A percentile compares a stretch with the other conserved stretches of the same genome.
phyloP scores from a whole-genome alignment of 2,888 invertebrate species.

The Lapara coniferarum region DNA sequence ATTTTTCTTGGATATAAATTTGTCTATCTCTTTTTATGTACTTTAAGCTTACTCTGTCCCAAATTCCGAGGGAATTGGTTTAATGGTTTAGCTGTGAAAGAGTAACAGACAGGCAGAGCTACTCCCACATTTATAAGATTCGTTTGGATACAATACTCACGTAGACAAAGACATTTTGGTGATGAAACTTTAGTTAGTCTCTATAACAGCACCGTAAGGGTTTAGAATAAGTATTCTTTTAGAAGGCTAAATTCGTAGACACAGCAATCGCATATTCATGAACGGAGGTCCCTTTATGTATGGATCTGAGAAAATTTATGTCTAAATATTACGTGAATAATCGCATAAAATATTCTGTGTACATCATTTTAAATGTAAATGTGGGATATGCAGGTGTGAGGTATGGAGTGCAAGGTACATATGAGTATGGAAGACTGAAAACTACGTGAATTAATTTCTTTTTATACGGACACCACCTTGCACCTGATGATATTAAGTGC shows the following conservation, averaged over 20 bases:
- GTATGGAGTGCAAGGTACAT: too few relatives aligned
- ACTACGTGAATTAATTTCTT: too few relatives aligned
- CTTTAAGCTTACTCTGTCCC: too few relatives aligned
- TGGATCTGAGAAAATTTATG: constrained; percentile 46
- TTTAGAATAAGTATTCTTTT: constrained; percentile 68
- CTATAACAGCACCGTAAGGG: constrained; percentile 48
- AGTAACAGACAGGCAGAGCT: too few relatives aligned
- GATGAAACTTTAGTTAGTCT: too few relatives aligned
- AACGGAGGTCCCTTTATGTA: constrained; percentile 61
- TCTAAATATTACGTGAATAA: constrained; percentile 17
- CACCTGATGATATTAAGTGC: too few relatives aligned
- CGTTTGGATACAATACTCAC: background rate
- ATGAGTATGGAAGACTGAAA: background rate
- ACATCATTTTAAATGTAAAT: constrained; percentile 4
- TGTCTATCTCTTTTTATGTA: too few relatives aligned
- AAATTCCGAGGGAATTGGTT: too few relatives aligned
- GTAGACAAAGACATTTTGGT: background rate
- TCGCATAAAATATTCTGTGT: background rate
- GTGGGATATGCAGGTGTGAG: background rate
- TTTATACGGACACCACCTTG: too few relatives aligned
- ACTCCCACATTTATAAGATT: too few relatives aligned
- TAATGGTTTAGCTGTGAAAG: too few relatives aligned
- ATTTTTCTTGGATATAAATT: too few relatives aligned
- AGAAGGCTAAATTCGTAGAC: constrained; percentile 59
- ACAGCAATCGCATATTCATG: constrained; percentile 70